These are phyloP conservation scores for Nephrotoma flavescens DNA, from an alignment of 2,888 invertebrate species.

Conservation along the genomic window DNA sequence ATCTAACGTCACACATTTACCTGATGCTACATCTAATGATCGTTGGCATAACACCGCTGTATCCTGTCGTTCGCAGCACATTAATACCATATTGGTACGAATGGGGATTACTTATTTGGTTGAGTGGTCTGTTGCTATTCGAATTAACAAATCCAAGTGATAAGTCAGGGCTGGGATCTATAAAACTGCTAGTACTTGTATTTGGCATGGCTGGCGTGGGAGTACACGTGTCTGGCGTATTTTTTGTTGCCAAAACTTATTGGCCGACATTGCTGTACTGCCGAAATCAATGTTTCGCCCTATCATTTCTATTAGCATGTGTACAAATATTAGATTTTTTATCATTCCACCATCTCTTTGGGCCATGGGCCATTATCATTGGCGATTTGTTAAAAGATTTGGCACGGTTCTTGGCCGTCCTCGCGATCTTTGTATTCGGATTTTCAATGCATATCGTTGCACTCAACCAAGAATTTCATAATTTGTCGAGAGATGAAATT, in stretches of 20 bases:
- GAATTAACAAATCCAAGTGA: conserved; percentile 97
- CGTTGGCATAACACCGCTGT: conserved; percentile 77
- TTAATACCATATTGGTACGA: conserved; percentile 91
- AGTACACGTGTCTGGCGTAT: conserved; percentile 70
- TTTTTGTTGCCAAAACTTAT: conserved; percentile 48
- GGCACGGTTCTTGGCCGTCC: conserved; percentile 90
- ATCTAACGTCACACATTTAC: conserved; percentile 96
- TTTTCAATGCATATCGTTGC: conserved; percentile 96
- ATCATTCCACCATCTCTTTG: conserved; percentile 97
- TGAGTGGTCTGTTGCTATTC: conserved; percentile 86
- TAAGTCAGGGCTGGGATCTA: conserved; percentile 91
- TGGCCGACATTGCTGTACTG: conserved; percentile 86
- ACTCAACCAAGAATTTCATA: conserved; percentile 83
- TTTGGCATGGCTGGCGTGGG: conserved; percentile 84
- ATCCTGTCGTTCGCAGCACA: conserved; percentile 62
- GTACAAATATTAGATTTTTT: conserved; percentile 96
- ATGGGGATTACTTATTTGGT: conserved; percentile 87
- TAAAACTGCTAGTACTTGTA: conserved; percentile 71
- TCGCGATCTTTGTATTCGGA: conserved; percentile 95
- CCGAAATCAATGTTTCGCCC: conserved; percentile 91
- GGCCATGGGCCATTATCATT: conserved; percentile 99
- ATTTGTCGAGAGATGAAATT: conserved; percentile 46
- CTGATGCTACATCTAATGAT: conserved; percentile 85
- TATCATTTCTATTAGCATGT: conserved; percentile 89
- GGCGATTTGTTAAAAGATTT: conserved; percentile 87